Evolutionary conservation across 2,797 vertebrate genomes (phyloP).

Genomic region (Sebastes kiyomatsui): DNA sequence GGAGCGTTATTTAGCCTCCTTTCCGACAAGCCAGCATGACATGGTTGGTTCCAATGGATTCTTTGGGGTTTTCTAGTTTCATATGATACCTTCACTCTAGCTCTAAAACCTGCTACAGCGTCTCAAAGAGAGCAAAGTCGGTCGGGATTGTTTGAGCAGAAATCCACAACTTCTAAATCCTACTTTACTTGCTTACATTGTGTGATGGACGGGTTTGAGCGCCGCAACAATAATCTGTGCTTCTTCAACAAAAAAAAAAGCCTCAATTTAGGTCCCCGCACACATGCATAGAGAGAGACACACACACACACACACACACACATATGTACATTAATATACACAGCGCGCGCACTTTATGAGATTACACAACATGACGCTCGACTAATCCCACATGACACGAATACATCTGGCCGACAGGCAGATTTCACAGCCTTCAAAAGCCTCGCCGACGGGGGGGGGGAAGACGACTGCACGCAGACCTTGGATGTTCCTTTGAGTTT

Average conservation of each 20-base stretch:
- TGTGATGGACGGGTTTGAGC: not conserved
- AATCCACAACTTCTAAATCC: slow-evolving; percentile 1
- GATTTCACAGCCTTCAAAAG: slow-evolving; percentile 61
- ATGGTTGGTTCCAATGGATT: no score
- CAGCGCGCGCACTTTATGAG: slow-evolving; percentile 14
- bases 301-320: not conserved
- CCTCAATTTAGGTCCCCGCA: slow-evolving; percentile 3
- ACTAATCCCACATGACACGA: slow-evolving; percentile 63
- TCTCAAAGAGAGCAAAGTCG: no score
- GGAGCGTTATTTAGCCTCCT: no score
- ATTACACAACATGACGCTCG: slow-evolving; percentile 44
- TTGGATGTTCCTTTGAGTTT: slow-evolving; percentile 24
- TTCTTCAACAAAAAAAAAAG: slow-evolving; percentile 1
- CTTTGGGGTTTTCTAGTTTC: no score
- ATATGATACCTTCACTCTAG: no score
- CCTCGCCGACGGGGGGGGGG: not conserved
- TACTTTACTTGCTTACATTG: not conserved
- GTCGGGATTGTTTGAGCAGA: not conserved
- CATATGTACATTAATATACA: slow-evolving; percentile 13
- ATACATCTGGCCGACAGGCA: slow-evolving; percentile 62
- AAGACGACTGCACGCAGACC: not conserved
- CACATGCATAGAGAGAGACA: not conserved
- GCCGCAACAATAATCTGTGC: slow-evolving; percentile 2
- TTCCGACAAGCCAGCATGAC: no score
- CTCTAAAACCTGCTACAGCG: no score